Base-by-base conservation (phyloP, 2,113 vertebrate species). In the Spea multiplicata region DNA sequence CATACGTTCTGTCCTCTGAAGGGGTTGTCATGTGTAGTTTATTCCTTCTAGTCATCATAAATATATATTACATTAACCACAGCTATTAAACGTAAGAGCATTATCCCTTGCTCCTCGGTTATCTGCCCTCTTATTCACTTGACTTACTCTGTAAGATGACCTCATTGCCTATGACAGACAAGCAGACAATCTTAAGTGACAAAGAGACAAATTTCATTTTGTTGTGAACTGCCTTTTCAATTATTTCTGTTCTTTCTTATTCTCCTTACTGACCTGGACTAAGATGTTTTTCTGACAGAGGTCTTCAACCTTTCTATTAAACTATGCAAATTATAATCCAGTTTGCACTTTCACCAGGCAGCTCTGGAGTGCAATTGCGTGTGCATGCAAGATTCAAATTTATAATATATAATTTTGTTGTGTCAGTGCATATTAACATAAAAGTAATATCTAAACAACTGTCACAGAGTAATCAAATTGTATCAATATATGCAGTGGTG, bases 61-160 rank as follows among this genome's bases (percentile, higher is more conserved):
- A 95, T 94, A 94, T 93, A 93, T 93, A 95, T 95, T 93, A 91
- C 85, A 90, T 87, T 91, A 89, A 84, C 84, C 84, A 78, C 87
- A 67, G 71, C 90, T 94, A 91, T 90, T 92, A 91, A 91, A 89
- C 90, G 90, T 84, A 84, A 86, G 86, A 88, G 89, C 89, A 94
- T 83, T 87, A 87, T 87, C 84, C 85, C 89, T 85, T 86, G 82
- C 80, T 89, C 87, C 80, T 85, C 71, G 80, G 76, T 13, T 81
- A 86, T 84, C 82, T 13, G 78, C 30, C 71, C 9, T 81, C 3
- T 72, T 84, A 73, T 79, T 67, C 71, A 69, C 62, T 81, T 81
- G 78, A 67, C 87, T 86, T 83, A 65, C 81, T 88, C 82, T 73
- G 79, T 71, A 81, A 82, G 73, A 69, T 85, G 89, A 91, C 87